phyloP scores from a whole-genome alignment of 1,140 invertebrate species.

The Portunus trituberculatus region DNA sequence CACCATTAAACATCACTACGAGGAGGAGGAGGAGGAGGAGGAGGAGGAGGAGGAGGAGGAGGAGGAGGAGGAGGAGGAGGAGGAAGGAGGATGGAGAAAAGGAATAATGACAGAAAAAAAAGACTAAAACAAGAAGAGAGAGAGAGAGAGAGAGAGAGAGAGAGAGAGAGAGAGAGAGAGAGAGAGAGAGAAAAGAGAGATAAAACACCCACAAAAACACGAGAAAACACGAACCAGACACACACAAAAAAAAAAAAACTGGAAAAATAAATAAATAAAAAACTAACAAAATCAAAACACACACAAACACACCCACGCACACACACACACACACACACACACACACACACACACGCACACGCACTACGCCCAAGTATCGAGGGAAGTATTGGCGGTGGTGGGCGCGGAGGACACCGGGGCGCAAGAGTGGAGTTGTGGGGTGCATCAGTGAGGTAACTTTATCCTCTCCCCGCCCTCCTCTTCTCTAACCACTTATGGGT shows the following conservation, averaged over 20 bases:
- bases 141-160: not conserved
- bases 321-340: not conserved
- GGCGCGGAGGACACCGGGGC: too few species aligned
- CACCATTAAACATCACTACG: not conserved
- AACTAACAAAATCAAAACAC: too few species aligned
- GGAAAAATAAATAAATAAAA: too few species aligned
- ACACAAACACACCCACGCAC: too few species aligned
- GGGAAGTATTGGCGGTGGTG: too few species aligned
- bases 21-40: constrained; percentile 23
- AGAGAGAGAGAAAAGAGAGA: not conserved
- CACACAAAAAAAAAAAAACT: not conserved
- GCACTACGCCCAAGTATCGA: not conserved
- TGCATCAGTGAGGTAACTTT: not conserved
- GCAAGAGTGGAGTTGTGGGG: not conserved
- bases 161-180: not conserved
- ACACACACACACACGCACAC: not conserved
- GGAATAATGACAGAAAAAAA: not conserved
- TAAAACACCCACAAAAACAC: not conserved
- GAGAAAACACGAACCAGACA: not conserved
- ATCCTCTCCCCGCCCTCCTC: not conserved
- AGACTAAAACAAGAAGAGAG: not conserved
- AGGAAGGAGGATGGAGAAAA: too few species aligned
- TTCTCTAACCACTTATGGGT: constrained; percentile 49
- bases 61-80: not conserved
- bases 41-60: not conserved